These are phyloP conservation scores for Drosophila yakuba DNA, from an alignment of 1,140 invertebrate species.

Conservation along the genomic window DNA sequence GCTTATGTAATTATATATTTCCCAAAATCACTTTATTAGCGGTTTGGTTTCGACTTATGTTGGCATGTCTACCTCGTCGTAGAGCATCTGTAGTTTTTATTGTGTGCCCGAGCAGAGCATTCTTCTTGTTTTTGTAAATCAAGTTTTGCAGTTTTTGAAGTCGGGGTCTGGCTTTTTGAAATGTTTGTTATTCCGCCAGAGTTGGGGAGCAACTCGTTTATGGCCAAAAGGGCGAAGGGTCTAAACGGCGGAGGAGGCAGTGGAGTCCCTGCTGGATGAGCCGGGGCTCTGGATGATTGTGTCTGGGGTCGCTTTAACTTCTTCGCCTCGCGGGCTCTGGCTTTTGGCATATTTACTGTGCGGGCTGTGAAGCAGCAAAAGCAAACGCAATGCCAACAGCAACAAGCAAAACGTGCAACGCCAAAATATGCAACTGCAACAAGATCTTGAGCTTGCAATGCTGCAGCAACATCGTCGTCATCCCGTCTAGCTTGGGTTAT, in stretches of 20 bases:
- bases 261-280: slow-evolving; percentile 31
- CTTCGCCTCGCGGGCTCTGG: slow-evolving; percentile 30
- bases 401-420: slow-evolving; percentile 56
- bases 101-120: slow-evolving; percentile 4
- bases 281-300: slow-evolving; percentile 41
- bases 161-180: slow-evolving; percentile 42
- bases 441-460: slow-evolving; percentile 44
- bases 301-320: slow-evolving; percentile 39
- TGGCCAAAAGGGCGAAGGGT: slow-evolving; percentile 26
- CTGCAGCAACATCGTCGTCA: slow-evolving; percentile 57
- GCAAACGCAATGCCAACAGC: slow-evolving; percentile 31
- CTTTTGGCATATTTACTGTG: slow-evolving; percentile 76
- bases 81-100: slow-evolving; percentile 61
- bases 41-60: slow-evolving; percentile 3
- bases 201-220: slow-evolving; percentile 71
- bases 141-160: slow-evolving; percentile 72
- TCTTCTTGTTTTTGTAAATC: slow-evolving; percentile 68
- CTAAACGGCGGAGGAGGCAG: not conserved
- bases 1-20: not conserved
- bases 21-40: slow-evolving; percentile 9
- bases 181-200: slow-evolving; percentile 77
- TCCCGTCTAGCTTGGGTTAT: slow-evolving; percentile 72
- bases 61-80: not conserved
- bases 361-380: slow-evolving; percentile 40
- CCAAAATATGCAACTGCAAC: slow-evolving; percentile 62